Base-by-base conservation (phyloP, 2,888 invertebrate species). In the Anthoptus insignis region DNA sequence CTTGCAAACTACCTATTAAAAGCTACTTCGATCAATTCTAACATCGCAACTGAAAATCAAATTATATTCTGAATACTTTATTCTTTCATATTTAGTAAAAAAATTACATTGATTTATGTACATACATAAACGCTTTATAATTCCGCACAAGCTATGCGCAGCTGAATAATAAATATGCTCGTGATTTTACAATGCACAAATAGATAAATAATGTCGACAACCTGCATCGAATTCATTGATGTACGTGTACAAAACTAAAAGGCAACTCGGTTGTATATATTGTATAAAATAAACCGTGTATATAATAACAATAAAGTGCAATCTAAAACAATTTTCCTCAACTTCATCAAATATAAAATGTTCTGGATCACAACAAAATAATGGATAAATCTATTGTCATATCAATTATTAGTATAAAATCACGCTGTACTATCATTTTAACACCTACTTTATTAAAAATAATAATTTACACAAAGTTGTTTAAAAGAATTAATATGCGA, bases 71-170 rank as follows among this genome's bases (percentile, higher is more conserved):
- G 82, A 90, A 86, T 89, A 89, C 83, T 91, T 90, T 88, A 89
- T 90, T 91, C 86, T 84, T 75, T 79, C 75, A 82, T 87, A 88
- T 90, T 89, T 89, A 90, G 88, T 91, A 89, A 88, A 90, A n/a
- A 91, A 91, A 88, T 90, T 87, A 90, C 88, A 89, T 83, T 82
- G 82, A 89, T 86, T 82, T 87, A 91, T 89, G 81, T 89, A 90
- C 88, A 89, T 82, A 86, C 80, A 80, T 75, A 77, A 76, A 79
- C 76, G 74, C 77, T 76, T 80, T 82, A 72, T 74, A 75, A 74
- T 72, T 72, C 73, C 70, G 84, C 82, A 79, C 81, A 80, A 86
- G 84, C 80, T 74, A 81, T 82, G 86, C 79, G 83, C 82, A 83
- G 81, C 81, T 63, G 66, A 82, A 82, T 75, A 70, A 71, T 73